Base-by-base conservation (phyloP, 2,888 invertebrate genomes). In the Diarsia brunnea region DNA sequence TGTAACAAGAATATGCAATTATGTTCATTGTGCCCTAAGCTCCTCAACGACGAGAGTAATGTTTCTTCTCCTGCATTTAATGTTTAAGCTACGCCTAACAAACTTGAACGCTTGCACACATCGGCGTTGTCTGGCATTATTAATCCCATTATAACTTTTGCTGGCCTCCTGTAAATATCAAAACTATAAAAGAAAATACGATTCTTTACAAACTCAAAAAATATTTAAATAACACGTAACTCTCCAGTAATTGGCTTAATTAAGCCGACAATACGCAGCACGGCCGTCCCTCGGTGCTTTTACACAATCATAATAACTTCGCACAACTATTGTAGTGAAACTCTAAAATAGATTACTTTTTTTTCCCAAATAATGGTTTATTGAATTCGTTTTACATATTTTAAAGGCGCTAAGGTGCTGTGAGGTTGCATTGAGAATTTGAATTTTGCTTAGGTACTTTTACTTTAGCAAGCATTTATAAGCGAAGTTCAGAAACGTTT, bases 1-100 rank as follows among this genome's bases (percentile, higher is more conserved):
- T 31, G 24, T 78, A 66, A 43, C 38, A 60, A 72, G 69, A 69
- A 66, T 71, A 77, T 77, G 51, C 83, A 82, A 71, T 85, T 81
- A 85, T 63, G 45, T 61, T 66, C 61, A 69, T 69, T 82, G 70
- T 76, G 45, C 51, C 21, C 53, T 63, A 49, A n/a, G n/a, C 16
- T 65, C 27, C 49, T 49, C 21, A 31, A 24, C 24, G 31, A 49
- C 38, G 31, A 14, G 24, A 16, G 16, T 61, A 45, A 45, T 61
- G 53, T 73, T 75, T 69, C 74, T 45, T 31, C 49, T 64, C 67
- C 2, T 43, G 43, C n/a, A 45, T 68, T 58, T 66, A 60, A 75
- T 81, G 53, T 68, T 58, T 65, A 47, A 53, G 24, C 21, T 55
- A 8, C 24, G n/a, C n/a, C 16, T 27, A 64, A 71, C 16, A 19